phyloP scores from a whole-genome alignment of 1,140 invertebrate species.

The Drosophila pachea region DNA sequence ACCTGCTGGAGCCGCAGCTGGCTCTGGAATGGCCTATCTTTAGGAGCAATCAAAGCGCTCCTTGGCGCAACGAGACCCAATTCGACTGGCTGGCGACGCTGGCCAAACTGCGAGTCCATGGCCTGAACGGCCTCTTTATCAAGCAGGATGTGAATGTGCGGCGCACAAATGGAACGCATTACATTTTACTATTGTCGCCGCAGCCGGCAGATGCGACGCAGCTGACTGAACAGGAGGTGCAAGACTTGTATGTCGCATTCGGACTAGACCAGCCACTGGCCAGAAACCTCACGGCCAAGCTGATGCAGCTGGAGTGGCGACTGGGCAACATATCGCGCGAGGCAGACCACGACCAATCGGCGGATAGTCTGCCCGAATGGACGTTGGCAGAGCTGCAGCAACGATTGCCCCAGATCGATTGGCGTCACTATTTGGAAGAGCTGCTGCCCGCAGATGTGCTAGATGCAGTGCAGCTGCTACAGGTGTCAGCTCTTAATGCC shows the following conservation, averaged over 20 bases:
- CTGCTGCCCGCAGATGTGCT: conserved; percentile 14
- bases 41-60: conserved; percentile 29
- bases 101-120: conserved; percentile 43
- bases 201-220: neutral
- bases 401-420: conserved; percentile 47
- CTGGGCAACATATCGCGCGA: conserved; percentile 34
- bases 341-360: neutral
- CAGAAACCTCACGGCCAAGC: conserved; percentile 28
- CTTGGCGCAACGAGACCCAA: conserved; percentile 47
- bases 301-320: conserved; percentile 47
- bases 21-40: conserved; percentile 59
- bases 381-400: conserved; percentile 35
- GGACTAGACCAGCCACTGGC: conserved; percentile 39
- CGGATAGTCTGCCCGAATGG: conserved; percentile 22
- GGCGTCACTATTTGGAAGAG: conserved; percentile 45
- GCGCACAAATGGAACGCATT: conserved; percentile 48
- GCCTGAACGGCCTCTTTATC: conserved; percentile 50
- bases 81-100: conserved; percentile 56
- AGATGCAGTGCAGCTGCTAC: conserved; percentile 30
- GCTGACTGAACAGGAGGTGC: conserved; percentile 15
- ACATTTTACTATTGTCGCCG: conserved; percentile 42
- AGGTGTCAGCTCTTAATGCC: conserved; percentile 31
- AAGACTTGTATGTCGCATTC: conserved; percentile 49
- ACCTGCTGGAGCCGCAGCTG: conserved; percentile 31
- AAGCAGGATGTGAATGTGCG: conserved; percentile 53